Evolutionary conservation across 2,113 vertebrate genomes (phyloP), one percentile per base, ranked within the genome.

Genomic region (Callipepla californica): DNA sequence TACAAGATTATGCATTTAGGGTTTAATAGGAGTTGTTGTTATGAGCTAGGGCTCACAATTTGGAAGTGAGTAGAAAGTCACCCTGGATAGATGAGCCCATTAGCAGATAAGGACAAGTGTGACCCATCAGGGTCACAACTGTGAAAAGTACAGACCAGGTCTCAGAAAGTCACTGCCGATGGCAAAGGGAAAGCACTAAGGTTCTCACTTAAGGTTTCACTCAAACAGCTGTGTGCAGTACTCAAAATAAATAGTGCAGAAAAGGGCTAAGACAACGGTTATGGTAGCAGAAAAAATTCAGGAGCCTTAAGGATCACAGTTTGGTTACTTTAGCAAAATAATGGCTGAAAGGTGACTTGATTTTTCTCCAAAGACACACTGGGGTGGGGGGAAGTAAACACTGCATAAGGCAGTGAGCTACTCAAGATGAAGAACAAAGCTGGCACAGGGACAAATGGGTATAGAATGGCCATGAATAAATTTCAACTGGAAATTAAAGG

Each of bases 371-470:
- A 13, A 63, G 61, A 86, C 69, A 72, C n/a, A 25, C 13, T 53
- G 18, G 13, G 20, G 26, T 81, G 44, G 21, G n/a, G 44, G 75
- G 66, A 92, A 92, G 48, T 81, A 96, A 95, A 94, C 48, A 86
- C 23, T 22, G 20, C 87, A 15, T 66, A 80, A 68, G 14, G 44
- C 47, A 86, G 20, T 59, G 51, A 75, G 26, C 42, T 67, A 74
- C 57, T 83, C 80, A 70, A 47, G 17, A 65, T 90, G 40, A 92
- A 92, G 85, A 78, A 92, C 38, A 84, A 81, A 93, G 36, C 5
- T 96, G 95, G 95, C 93, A 81, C 40, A 42, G 57, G 44, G 58
- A 92, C 73, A n/a, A n/a, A n/a, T n/a, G n/a, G n/a, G n/a, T n/a
- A n/a, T n/a, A n/a, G n/a, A n/a, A n/a, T n/a, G n/a, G n/a, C n/a